Conservation (phyloP, 2,888 invertebrate species). For the Itoplectis maculator region DNA sequence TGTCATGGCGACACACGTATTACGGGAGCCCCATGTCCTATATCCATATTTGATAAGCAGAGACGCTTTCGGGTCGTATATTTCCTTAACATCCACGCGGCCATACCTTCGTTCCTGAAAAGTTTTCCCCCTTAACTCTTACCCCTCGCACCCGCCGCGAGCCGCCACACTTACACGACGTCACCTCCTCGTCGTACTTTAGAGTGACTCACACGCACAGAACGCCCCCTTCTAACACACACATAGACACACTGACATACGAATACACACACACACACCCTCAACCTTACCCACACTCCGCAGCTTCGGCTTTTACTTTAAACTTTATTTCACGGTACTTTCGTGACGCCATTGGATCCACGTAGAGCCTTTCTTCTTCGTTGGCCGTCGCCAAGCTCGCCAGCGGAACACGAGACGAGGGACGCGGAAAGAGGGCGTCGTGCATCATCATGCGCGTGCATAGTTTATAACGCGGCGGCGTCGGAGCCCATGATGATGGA, state of each 20-base stretch:
- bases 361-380: slow-evolving; percentile 40
- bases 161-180: slow-evolving; percentile 19
- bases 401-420: slow-evolving; percentile 19
- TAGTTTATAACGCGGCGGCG: slow-evolving; percentile 55
- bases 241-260: background rate
- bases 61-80: slow-evolving; percentile 63
- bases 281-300: background rate
- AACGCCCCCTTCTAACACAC: no score
- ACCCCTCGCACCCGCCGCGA: background rate
- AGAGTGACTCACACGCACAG: background rate
- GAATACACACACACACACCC: slow-evolving; percentile 3
- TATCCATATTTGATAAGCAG: slow-evolving; percentile 65
- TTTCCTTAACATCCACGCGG: slow-evolving; percentile 58
- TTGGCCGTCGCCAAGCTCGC: slow-evolving; percentile 32
- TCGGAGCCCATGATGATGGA: slow-evolving; percentile 52
- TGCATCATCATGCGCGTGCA: slow-evolving; percentile 63
- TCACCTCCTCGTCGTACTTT: slow-evolving; percentile 29
- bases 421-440: slow-evolving; percentile 25
- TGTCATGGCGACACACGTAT: slow-evolving; percentile 57
- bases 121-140: slow-evolving; percentile 38
- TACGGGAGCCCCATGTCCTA: slow-evolving; percentile 41
- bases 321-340: slow-evolving; percentile 46
- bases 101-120: slow-evolving; percentile 49
- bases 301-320: slow-evolving; percentile 56
- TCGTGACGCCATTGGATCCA: slow-evolving; percentile 14